A percentile compares a stretch with the other conserved stretches of the same genome.
Conservation (phyloP, 1,140 invertebrate species). For the Mya arenaria region DNA sequence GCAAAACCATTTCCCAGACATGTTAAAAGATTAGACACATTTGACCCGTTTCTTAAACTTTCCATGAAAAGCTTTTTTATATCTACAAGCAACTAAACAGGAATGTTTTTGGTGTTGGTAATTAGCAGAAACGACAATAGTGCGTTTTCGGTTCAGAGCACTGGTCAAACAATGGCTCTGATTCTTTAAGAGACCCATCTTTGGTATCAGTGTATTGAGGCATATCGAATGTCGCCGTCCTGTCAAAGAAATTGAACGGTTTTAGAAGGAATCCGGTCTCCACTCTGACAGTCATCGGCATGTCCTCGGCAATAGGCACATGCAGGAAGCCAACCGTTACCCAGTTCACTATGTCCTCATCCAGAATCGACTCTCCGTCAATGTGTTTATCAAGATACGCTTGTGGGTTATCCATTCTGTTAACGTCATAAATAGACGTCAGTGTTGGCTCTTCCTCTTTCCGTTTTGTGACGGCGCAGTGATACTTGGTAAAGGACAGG, state of each 20-base stretch:
- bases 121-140: not conserved
- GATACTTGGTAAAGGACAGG: constrained; percentile 54
- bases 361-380: constrained; percentile 25
- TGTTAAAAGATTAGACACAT: too few species aligned
- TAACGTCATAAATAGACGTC: constrained; percentile 55
- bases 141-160: constrained; percentile 13
- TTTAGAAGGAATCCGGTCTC: constrained; percentile 46
- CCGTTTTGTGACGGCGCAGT: constrained; percentile 49
- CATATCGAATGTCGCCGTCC: constrained; percentile 50
- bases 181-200: constrained; percentile 6
- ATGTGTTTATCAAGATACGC: constrained; percentile 24
- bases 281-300: constrained; percentile 50
- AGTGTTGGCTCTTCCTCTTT: constrained; percentile 49
- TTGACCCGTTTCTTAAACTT: too few species aligned
- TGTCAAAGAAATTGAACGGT: constrained; percentile 58
- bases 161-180: constrained; percentile 33
- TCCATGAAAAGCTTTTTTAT: too few species aligned
- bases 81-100: too few species aligned
- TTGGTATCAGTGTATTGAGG: constrained; percentile 37
- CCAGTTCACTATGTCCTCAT: constrained; percentile 57
- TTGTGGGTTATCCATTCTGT: constrained; percentile 44
- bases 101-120: not conserved
- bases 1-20: too few species aligned
- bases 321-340: constrained; percentile 54
- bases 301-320: constrained; percentile 47